Conservation (phyloP, 2,888 invertebrate genomes). For the Drosophila macrospina region DNA sequence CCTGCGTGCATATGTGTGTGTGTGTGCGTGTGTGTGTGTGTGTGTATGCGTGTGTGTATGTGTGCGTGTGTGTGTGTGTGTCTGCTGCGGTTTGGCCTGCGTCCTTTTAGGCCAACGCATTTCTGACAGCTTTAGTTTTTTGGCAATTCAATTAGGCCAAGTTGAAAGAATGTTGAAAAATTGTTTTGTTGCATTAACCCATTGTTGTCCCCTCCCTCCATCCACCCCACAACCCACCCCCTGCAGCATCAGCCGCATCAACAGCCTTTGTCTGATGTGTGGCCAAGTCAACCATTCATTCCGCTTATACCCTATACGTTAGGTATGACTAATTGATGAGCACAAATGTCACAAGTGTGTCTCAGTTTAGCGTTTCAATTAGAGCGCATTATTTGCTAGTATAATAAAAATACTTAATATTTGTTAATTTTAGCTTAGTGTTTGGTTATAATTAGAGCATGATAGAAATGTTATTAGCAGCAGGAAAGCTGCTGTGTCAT, state of each 20-base stretch:
- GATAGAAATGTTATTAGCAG: too few relatives aligned
- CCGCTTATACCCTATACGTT: conserved; percentile 1
- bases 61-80: conserved; percentile 9
- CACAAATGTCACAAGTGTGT: background rate
- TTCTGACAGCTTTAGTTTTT: conserved; percentile 67
- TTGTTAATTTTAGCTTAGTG: too few relatives aligned
- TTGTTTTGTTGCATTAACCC: conserved; percentile 66
- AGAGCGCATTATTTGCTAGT: too few relatives aligned
- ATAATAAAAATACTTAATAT: too few relatives aligned
- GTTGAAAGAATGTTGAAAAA: conserved; percentile 65
- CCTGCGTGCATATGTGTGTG: conserved; percentile 6
- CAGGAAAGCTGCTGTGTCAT: too few relatives aligned
- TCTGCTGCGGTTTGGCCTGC: conserved; percentile 44
- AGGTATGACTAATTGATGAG: conserved; percentile 2
- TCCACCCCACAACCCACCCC: background rate
- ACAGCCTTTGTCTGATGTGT: conserved; percentile 46
- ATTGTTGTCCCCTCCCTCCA: conserved; percentile 40
- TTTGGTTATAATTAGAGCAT: too few relatives aligned
- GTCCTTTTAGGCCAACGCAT: conserved; percentile 52
- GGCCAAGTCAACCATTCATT: conserved; percentile 24
- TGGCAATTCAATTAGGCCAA: conserved; percentile 69
- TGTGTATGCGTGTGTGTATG: conserved; percentile 8
- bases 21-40: conserved; percentile 7
- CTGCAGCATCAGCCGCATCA: background rate
- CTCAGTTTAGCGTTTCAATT: too few relatives aligned